Conservation (phyloP, 2,113 vertebrate species). For the Bagarius yarrelli region DNA sequence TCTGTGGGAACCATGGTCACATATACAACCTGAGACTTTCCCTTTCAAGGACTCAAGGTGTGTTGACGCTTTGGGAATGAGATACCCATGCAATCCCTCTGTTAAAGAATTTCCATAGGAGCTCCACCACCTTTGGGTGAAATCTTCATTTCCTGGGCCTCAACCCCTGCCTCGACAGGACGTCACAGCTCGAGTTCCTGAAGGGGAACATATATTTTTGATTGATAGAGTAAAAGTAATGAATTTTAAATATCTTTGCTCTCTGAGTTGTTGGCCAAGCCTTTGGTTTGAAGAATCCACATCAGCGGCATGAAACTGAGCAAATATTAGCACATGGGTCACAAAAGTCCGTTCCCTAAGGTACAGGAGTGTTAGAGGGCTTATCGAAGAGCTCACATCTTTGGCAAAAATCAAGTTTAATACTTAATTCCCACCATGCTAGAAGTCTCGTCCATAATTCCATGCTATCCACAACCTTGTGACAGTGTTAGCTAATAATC, state of each 20-base stretch:
- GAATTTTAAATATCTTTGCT: neutral
- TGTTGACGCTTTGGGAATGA: too few relatives aligned
- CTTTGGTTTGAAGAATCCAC: neutral
- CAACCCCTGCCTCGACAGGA: too few relatives aligned
- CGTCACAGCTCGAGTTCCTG: too few relatives aligned
- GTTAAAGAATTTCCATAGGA: too few relatives aligned
- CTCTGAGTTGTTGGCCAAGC: neutral
- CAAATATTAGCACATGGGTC: conserved; percentile 19
- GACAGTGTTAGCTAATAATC: conserved; percentile 1
- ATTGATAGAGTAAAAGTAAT: neutral
- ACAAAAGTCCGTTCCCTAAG: neutral
- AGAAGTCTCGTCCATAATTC: neutral
- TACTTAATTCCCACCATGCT: neutral
- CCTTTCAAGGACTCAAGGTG: too few relatives aligned
- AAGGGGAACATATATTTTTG: neutral
- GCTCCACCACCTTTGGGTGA: too few relatives aligned
- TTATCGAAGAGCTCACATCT: neutral
- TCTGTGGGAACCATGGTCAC: too few relatives aligned
- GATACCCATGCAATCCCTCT: too few relatives aligned
- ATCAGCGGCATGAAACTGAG: neutral
- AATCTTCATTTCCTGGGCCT: too few relatives aligned
- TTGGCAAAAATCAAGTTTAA: neutral
- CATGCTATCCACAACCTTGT: neutral
- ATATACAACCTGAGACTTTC: too few relatives aligned
- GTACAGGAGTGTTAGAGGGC: neutral